Evolutionary conservation across 2,797 vertebrate species (phyloP).

Genomic region (Poeciliopsis infans): DNA sequence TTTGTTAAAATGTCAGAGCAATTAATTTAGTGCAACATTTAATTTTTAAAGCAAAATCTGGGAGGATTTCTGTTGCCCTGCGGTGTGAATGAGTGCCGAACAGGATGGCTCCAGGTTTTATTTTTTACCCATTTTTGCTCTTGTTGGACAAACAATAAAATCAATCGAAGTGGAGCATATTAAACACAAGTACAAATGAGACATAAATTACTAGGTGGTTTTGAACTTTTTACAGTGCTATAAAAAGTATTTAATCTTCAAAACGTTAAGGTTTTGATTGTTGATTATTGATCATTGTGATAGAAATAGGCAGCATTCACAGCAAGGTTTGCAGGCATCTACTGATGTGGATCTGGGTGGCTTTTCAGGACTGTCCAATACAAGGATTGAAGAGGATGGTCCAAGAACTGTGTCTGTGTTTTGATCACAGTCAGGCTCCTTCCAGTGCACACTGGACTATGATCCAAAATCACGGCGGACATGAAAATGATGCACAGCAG

Average conservation of each 20-base stretch:
- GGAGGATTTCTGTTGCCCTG: constrained; percentile 4
- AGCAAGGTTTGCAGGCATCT: neutral
- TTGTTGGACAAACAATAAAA: neutral
- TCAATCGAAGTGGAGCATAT: neutral
- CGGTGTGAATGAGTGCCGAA: neutral
- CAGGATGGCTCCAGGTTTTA: neutral
- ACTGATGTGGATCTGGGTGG: no score
- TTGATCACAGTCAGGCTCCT: no score
- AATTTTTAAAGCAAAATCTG: constrained; percentile 11
- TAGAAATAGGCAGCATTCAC: neutral
- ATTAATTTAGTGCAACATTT: constrained; percentile 30
- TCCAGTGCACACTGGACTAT: no score
- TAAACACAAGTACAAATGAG: neutral
- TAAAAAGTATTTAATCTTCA: neutral
- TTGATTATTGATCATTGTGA: neutral
- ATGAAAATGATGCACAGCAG: no score
- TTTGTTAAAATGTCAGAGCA: constrained; percentile 24
- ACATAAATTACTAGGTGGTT: neutral
- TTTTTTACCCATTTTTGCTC: neutral
- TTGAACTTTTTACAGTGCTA: neutral
- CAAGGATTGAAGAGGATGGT: no score
- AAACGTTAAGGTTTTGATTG: neutral
- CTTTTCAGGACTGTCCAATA: no score
- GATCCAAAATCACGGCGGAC: no score
- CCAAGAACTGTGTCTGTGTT: no score